Evolutionary conservation across 2,888 invertebrate genomes (phyloP), one percentile per base, ranked within the genome.

Genomic region (Pardosa pseudoannulata): DNA sequence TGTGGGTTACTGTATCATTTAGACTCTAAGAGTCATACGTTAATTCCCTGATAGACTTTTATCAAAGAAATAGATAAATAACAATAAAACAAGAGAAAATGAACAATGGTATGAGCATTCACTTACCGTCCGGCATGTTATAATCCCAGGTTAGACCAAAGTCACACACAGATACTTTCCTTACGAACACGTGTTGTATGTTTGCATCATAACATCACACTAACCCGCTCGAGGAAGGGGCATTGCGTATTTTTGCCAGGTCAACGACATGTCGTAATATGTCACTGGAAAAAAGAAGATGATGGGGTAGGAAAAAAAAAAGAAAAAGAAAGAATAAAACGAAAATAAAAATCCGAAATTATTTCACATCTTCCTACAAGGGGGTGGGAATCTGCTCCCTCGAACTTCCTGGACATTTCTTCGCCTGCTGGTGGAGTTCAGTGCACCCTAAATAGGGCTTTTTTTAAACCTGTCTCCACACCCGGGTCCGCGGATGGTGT

Each of bases 341-440:
- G 16, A 32, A 36, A 23, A 16, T 56, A 32, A 16, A 27, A 19
- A 28, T 32, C 36, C 39, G 39, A 71, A 71, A 72, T 19, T 50
- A 3, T 27, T 62, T 32, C 19, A 28, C 74, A 76, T 71, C 82
- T 71, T 83, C 76, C 46, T 67, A 46, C 71, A 76, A 65, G 76
- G 71, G 82, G 67, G 76, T 75, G 65, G 76, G 72, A 50, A 29
- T 1, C 9, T 67, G 64, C 56, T 67, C 39, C 56, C 71, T 64
- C 70, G n/a, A 62, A 71, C 82, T 76, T 83, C 82, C 82, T 76
- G 82, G 82, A 83, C 82, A 83, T 80, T 73, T 74, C 80, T 41
- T 70, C 31, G 39, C 32, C 62, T 67, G 50, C 27, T 29, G 41
- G 16, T 7, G 9, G 56, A 78, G 83, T 85, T 85, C 83, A 85